Base-by-base conservation (phyloP, 2,888 invertebrate genomes). In the Diarsia rubi region DNA sequence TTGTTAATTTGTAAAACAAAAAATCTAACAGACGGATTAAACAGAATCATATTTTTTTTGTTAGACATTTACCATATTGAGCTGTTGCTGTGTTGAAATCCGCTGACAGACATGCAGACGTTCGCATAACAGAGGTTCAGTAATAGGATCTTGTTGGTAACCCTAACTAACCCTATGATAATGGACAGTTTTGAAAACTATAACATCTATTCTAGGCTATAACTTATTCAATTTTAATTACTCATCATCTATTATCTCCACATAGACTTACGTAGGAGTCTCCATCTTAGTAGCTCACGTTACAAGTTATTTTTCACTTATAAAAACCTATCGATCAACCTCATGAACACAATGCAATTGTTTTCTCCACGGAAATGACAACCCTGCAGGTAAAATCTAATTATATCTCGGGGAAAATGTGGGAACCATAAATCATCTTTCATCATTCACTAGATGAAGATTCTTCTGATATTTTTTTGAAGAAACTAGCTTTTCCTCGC, bases 341-440 rank as follows among this genome's bases (percentile, higher is more conserved):
- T 76, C 72, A 76, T 64, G 42, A 76, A 69, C 54, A 78, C 69
- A 82, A 85, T 69, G 64, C 70, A 71, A 75, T 83, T 82, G 82
- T 74, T 85, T 82, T 62, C 85, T 60, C 64, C 37, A 42, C n/a
- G n/a, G 19, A 44, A 75, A 73, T 82, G 79, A 27, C 87, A 87
- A 47, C 87, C 87, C 81, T 86, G 74, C 59, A 85, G 74, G 78
- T 83, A 52, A 57, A 89, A 92, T 91, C 88, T 93, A 92, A 92
- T 93, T 93, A 91, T 86, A 75, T 76, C 81, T 72, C 45, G 83
- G 79, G 88, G 87, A 91, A 91, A 91, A 90, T 88, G 88, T 89
- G 86, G 84, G 86, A 78, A 88, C 86, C 88, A 92, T 94, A 92
- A 93, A 94, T 94, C 94, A 94, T 93, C 88, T 86, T 93, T 91